Base-by-base conservation (phyloP, 1,140 invertebrate species). In the Augochlora pura region DNA sequence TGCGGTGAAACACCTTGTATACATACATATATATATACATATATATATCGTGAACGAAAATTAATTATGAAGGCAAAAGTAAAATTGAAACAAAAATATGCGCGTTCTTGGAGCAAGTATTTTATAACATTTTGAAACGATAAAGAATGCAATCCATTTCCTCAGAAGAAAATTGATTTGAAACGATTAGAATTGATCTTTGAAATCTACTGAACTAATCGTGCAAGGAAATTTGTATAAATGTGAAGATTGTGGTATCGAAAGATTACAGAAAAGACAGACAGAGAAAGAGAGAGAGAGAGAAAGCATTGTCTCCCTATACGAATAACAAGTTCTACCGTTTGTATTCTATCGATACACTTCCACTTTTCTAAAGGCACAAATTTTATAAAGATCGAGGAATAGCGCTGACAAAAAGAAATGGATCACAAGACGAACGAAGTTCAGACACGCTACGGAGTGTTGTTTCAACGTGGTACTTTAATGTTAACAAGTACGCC, bases 291-390 rank as follows among this genome's bases (percentile, higher is more conserved):
- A 66, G 54, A 74, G 67, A 84, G n/a, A 66, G 42, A 71, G 27
- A 62, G 32, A 32, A 16, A 63, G 60, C 67, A 74, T 80, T 72
- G 77, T 82, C 77, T 85, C 65, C 66, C 23, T 71, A 18, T 72
- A 73, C 14, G 46, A 80, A 76, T 65, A 86, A 82, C 57, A 62
- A 71, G 85, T 65, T 82, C 76, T 83, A 80, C 63, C 60, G 67
- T 82, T 86, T 86, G 64, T 86, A 85, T 86, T 85, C 84, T 82
- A 82, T 77, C 68, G n/a, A 79, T 82, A 85, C 65, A 83, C 82
- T 59, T 86, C 77, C 76, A 86, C 72, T 86, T 86, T 85, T 85
- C 63, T 86, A 77, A 86, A 85, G 82, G 85, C 85, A 86, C 84
- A 86, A 86, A 85, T 86, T 86, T 86, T 86, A 85, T 86, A 86